Evolutionary conservation across 2,888 invertebrate genomes (phyloP).

Genomic region (Stegana nigrithorax): DNA sequence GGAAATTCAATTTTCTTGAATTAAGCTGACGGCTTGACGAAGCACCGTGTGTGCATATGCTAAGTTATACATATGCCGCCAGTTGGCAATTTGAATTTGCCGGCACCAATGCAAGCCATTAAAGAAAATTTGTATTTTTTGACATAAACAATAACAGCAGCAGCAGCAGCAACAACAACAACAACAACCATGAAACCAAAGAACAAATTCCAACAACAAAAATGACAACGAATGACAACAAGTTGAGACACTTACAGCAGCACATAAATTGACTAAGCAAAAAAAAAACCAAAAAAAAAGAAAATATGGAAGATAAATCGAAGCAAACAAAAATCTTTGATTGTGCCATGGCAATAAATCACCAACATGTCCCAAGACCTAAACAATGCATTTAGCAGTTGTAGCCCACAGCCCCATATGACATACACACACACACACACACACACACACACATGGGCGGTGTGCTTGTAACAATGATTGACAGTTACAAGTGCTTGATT

Average conservation of each 20-base stretch:
- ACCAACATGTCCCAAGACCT: too few species aligned
- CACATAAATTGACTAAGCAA: too few species aligned
- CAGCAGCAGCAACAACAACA: not conserved
- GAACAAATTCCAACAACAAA: not conserved
- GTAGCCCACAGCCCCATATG: too few species aligned
- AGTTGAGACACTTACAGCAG: slow-evolving; percentile 29
- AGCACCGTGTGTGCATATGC: slow-evolving; percentile 6
- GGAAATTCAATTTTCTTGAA: not conserved
- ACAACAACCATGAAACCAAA: slow-evolving; percentile 2
- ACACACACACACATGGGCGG: too few species aligned
- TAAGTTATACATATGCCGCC: slow-evolving; percentile 8
- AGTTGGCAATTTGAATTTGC: slow-evolving; percentile 16
- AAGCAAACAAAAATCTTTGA: too few species aligned
- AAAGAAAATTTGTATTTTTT: slow-evolving; percentile 36
- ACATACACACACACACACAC: too few species aligned
- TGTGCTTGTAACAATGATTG: not conserved
- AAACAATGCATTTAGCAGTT: too few species aligned
- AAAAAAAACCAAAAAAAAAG: slow-evolving; percentile 24
- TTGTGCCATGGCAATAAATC: too few species aligned
- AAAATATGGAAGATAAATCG: too few species aligned
- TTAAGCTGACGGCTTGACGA: too few species aligned
- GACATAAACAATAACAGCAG: not conserved
- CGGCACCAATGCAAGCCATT: slow-evolving; percentile 18
- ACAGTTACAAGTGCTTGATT: not conserved
- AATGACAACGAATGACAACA: slow-evolving; percentile 33